Evolutionary conservation across 2,888 invertebrate genomes (phyloP).

Genomic region (Tortrix viridana): DNA sequence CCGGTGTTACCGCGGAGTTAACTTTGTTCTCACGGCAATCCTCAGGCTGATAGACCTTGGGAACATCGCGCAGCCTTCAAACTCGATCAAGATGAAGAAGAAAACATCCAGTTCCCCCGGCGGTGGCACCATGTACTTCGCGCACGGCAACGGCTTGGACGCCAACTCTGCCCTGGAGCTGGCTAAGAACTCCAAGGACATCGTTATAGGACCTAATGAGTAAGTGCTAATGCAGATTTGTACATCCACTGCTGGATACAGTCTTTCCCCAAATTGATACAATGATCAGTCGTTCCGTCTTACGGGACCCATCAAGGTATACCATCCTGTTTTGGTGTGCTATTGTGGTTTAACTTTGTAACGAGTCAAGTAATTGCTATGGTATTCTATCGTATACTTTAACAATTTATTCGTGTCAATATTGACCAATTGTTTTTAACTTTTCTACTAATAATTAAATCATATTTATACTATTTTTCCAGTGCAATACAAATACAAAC

Average conservation of each 20-base stretch:
- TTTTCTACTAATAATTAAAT: too few species aligned
- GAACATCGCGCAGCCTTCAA: conserved; percentile 81
- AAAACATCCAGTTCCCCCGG: conserved; percentile 83
- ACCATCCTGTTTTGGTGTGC: too few species aligned
- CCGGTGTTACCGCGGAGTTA: too few species aligned
- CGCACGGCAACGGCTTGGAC: conserved; percentile 60
- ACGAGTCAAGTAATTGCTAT: too few species aligned
- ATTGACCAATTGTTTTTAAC: too few species aligned
- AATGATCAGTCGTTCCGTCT: too few species aligned
- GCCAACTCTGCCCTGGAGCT: conserved; percentile 58
- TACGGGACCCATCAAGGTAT: too few species aligned
- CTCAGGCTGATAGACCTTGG: conserved; percentile 91
- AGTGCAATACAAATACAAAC: conserved; percentile 49
- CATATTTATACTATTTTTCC: too few species aligned
- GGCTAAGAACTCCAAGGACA: conserved; percentile 66
- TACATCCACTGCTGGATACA: neutral
- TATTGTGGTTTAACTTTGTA: too few species aligned
- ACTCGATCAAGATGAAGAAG: conserved; percentile 77
- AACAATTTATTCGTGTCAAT: too few species aligned
- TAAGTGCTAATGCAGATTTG: conserved; percentile 42
- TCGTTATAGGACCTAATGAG: conserved; percentile 70
- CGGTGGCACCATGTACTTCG: conserved; percentile 68
- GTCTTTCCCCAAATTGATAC: too few species aligned
- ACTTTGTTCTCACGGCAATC: conserved; percentile 7
- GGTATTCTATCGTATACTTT: too few species aligned